Evolutionary conservation across 2,888 invertebrate species (phyloP).

Genomic region (Drosophila sordidula): DNA sequence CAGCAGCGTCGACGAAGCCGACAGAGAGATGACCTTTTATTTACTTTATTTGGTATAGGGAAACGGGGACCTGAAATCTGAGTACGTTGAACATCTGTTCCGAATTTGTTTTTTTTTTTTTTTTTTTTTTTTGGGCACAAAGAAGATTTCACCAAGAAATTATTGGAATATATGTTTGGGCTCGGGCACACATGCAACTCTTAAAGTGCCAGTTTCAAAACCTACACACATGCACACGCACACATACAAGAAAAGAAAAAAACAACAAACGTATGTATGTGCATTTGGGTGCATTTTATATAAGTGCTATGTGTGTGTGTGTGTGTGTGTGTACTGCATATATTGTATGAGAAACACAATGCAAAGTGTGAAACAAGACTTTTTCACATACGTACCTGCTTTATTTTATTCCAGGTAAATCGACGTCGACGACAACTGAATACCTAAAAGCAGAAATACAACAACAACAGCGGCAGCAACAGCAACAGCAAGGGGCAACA

Average conservation of each 20-base stretch:
- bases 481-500: constrained; percentile 50
- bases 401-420: constrained; percentile 80
- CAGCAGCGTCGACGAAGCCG: constrained; percentile 14
- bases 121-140: constrained; percentile 39
- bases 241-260: background rate
- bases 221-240: constrained; percentile 4
- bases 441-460: constrained; percentile 72
- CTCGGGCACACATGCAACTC: constrained; percentile 32
- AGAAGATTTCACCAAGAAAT: constrained; percentile 74
- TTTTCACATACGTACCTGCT: constrained; percentile 75
- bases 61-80: constrained; percentile 68
- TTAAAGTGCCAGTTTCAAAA: constrained; percentile 25
- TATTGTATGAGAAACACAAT: constrained; percentile 58
- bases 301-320: constrained; percentile 17
- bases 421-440: constrained; percentile 70
- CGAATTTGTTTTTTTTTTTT: constrained; percentile 28
- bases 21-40: constrained; percentile 53
- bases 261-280: constrained; percentile 16
- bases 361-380: constrained; percentile 79
- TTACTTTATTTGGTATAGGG: constrained; percentile 54
- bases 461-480: constrained; percentile 22
- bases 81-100: constrained; percentile 73
- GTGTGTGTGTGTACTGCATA: constrained; percentile 25
- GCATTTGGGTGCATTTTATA: constrained; percentile 48
- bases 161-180: constrained; percentile 43